phyloP scores from a whole-genome alignment of 2,113 vertebrate species.

The Taxidea taxus region DNA sequence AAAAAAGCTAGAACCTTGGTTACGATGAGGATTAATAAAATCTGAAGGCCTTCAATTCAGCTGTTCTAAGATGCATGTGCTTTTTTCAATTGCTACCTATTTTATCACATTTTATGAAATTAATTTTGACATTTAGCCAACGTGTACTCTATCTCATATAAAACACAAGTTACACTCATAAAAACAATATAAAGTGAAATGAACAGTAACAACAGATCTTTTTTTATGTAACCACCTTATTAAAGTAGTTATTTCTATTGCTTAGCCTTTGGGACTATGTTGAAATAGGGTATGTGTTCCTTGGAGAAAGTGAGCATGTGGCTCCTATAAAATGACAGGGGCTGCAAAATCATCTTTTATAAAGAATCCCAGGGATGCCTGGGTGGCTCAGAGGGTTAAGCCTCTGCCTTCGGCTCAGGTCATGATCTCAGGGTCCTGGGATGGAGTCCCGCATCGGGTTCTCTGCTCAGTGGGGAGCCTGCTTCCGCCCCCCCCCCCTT shows the following conservation, averaged over 20 bases:
- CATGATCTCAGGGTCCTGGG: too few species aligned
- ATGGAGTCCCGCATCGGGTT: too few species aligned
- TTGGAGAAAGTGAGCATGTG: not conserved
- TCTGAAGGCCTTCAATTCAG: not conserved
- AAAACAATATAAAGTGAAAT: not conserved
- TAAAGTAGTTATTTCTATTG: not conserved
- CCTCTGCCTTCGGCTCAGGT: too few species aligned
- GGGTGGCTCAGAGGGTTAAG: too few species aligned
- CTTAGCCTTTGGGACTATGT: not conserved
- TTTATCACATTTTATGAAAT: constrained; percentile 40
- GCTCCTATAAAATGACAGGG: not conserved
- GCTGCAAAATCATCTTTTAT: constrained; percentile 13
- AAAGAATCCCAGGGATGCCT: not conserved
- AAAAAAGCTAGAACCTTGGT: constrained; percentile 18
- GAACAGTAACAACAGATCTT: not conserved
- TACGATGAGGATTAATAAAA: not conserved
- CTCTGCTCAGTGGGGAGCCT: too few species aligned
- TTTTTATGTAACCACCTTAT: not conserved
- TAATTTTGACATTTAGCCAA: constrained; percentile 45
- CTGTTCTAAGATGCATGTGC: not conserved
- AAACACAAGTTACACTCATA: constrained; percentile 33
- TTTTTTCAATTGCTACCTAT: constrained; percentile 27
- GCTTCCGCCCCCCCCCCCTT: too few species aligned
- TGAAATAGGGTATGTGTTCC: not conserved
- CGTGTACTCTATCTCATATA: constrained; percentile 18